These are phyloP conservation scores for Blastobasis adustella DNA, from an alignment of 2,888 invertebrate genomes.

Conservation along the genomic window DNA sequence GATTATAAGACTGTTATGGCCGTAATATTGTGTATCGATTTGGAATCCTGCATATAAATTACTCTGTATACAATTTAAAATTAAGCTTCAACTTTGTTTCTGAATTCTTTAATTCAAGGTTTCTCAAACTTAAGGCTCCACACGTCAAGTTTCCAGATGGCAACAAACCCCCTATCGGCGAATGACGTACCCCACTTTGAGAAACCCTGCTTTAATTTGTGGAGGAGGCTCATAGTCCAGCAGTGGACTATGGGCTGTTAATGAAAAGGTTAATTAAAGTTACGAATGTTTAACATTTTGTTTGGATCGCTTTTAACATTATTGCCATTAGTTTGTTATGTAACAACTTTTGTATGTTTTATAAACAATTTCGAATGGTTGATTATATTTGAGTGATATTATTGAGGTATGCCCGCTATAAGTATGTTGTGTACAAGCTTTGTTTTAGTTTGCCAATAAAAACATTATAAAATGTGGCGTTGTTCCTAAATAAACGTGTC, in stretches of 20 bases:
- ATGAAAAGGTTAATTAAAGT: constrained; percentile 25
- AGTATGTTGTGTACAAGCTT: constrained; percentile 42
- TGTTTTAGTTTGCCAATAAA: constrained; percentile 61
- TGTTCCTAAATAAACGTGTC: neutral
- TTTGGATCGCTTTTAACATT: constrained; percentile 20
- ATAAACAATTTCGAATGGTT: constrained; percentile 33
- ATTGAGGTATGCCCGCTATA: constrained; percentile 18
- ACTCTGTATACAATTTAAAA: constrained; percentile 24
- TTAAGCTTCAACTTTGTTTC: constrained; percentile 25
- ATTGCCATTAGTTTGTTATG: constrained; percentile 8
- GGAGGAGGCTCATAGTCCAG: too few species aligned
- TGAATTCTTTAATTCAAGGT: constrained; percentile 20
- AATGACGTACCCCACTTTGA: too few species aligned
- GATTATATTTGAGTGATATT: constrained; percentile 26
- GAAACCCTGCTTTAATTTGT: too few species aligned
- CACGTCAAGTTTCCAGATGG: too few species aligned
- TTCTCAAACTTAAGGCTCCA: too few species aligned
- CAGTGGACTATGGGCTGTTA: too few species aligned
- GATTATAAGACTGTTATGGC: constrained; percentile 14
- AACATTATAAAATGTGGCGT: constrained; percentile 15
- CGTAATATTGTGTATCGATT: constrained; percentile 22
- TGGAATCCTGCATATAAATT: constrained; percentile 21
- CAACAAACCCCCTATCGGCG: too few species aligned
- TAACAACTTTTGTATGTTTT: constrained; percentile 26
- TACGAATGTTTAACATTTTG: constrained; percentile 57